Evolutionary conservation across 2,113 vertebrate genomes (phyloP), one percentile per base, ranked within the genome.

Genomic region (Phasianus colchicus): DNA sequence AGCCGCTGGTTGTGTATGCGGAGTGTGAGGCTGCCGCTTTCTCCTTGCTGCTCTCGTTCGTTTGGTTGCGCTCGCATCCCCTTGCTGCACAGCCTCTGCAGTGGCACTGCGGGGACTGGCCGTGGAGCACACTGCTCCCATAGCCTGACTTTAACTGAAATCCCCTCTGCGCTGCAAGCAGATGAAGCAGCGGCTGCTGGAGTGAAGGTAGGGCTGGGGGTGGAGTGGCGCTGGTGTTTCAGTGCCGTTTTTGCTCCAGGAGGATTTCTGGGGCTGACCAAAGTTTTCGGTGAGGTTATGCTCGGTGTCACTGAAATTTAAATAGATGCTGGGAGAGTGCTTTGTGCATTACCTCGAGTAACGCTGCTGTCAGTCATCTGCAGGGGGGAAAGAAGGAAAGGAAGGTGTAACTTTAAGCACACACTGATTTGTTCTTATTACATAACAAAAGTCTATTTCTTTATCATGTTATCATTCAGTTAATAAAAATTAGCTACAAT

Each of bases 401-500:
- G 96, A 96, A 98, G 97, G 97, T 98, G 98, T 98, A 98, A 98
- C 93, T 98, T 98, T 97, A 97, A 97, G 97, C 98, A 97, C 95
- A 96, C 97, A 95, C 96, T 98, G 98, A 98, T 98, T 98, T 98
- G 98, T 98, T 98, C 98, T 97, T 98, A 97, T 98, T 98, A 98
- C 97, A 98, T 98, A 98, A 98, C 98, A 98, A 98, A 98, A 98
- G 98, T 98, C 97, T 97, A 98, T 98, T 98, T 98, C 98, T 98
- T 98, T 98, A 98, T 98, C 98, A 98, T 98, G 97, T 98, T 98
- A 98, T 98, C 97, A 98, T 99, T 99, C 98, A 98, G 98, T 98
- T 99, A 99, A 99, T 99, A 99, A 99, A 99, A 99, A 99, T 99
- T 98, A 99, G 98, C 98, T 98, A 98, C 98, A 99, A 98, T 99